Evolutionary conservation across 2,797 vertebrate genomes (phyloP).

Genomic region (Pseudomugil gertrudae): DNA sequence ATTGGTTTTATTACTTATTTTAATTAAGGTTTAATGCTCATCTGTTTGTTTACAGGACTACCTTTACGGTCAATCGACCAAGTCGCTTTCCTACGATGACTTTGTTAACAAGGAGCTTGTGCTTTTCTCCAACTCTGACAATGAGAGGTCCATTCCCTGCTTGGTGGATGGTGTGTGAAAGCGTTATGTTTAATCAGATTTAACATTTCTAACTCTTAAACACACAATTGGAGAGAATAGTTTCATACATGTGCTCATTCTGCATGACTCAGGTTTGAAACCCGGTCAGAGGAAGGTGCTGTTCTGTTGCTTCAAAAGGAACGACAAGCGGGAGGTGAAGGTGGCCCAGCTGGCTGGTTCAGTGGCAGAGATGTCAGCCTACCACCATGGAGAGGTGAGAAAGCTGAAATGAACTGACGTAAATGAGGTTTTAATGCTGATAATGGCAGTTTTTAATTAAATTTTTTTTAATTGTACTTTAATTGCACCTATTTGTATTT

Average conservation of each 20-base stretch:
- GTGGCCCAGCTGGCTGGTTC: slow-evolving; percentile 98
- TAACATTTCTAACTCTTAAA: neutral
- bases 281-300: slow-evolving; percentile 97
- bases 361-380: slow-evolving; percentile 97
- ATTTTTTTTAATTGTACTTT: too few species aligned
- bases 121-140: slow-evolving; percentile 97
- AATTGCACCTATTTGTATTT: too few species aligned
- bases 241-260: neutral
- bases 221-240: neutral
- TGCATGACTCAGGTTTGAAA: slow-evolving; percentile 87
- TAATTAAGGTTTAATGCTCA: neutral
- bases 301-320: slow-evolving; percentile 94
- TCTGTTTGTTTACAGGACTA: slow-evolving; percentile 84
- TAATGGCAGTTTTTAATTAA: neutral
- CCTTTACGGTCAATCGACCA: slow-evolving; percentile 89
- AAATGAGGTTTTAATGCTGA: neutral
- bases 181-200: neutral
- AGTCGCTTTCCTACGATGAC: slow-evolving; percentile 91
- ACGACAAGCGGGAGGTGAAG: slow-evolving; percentile 97
- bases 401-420: neutral
- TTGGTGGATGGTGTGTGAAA: slow-evolving; percentile 90
- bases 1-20: neutral
- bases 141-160: slow-evolving; percentile 95
- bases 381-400: slow-evolving; percentile 97
- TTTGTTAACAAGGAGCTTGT: slow-evolving; percentile 99